Base-by-base conservation (phyloP, 1,140 invertebrate genomes). In the Camponotus vicinus region DNA sequence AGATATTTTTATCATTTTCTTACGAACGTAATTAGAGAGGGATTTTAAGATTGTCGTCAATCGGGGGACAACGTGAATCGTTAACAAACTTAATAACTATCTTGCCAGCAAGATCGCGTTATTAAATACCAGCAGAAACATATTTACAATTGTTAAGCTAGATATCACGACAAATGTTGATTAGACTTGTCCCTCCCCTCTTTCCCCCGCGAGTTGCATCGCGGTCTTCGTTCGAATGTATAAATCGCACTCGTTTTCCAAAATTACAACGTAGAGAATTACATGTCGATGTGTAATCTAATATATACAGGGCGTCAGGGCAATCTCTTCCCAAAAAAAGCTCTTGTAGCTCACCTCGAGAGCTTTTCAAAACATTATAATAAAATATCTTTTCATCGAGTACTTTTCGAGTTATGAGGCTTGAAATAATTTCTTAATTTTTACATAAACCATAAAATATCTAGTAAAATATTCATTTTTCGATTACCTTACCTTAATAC, bases 221-320 rank as follows among this genome's bases (percentile, higher is more conserved):
- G 80, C 89, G 91, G 78, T 92, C 89, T 92, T 92, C 89, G 90
- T 64, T 92, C 90, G 87, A 93, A 92, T 69, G 92, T 91, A 52
- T 52, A 85, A 85, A 73, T 42, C 69, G 37, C 52, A 73, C 42
- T 40, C 40, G 52, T 27, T 21, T 59, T 82, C 27, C 8, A 34
- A 83, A 73, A 61, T 59, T 32, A 34, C 40, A 40, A 42, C 21
- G 15, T 40, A 13, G 18, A 42, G 11, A 40, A 13, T 61, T 27
- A n/a, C 15, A 32, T 45, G 34, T 45, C 13, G 7, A 32, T 79
- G 32, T 3, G n/a, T 21, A n/a, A 55, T 67, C 11, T n/a, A 37
- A 67, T 15, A 8, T 67, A 8, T 42, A 27, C 27, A 27, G 27
- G 1, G 27, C 1, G 27, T 27, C 27, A 27, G 27, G 27, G 27